Evolutionary conservation across 2,888 invertebrate species (phyloP), one percentile per base, ranked within the genome.

Genomic region (Acronicta psi): DNA sequence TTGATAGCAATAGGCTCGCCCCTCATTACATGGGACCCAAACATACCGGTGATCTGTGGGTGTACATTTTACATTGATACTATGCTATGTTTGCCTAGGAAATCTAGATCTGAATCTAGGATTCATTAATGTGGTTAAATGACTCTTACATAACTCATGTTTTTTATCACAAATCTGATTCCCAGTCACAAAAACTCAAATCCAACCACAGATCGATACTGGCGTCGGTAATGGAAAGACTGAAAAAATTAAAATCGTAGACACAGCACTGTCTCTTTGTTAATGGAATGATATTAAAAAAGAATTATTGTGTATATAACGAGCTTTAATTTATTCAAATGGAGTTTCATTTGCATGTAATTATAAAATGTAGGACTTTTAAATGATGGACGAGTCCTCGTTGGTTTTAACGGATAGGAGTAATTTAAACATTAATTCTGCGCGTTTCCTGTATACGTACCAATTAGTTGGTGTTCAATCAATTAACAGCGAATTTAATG

Each of bases 261-360:
- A 72, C 68, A 74, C 51, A 69, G 51, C 69, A 62, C 65, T 57
- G 54, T 58, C 34, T 69, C 74, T 66, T 73, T 73, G 71, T 69
- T 82, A 77, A 81, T 75, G 71, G 73, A 55, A 36, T 20, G 69
- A 73, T 80, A 74, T 76, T 75, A 78, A 79, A 82, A 77, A 78
- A 78, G 76, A 73, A 77, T 81, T 74, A 73, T 70, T 62, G 67
- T 68, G 58, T 70, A 60, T 67, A 59, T 58, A 64, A 58, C 58
- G 63, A 69, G 58, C 62, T 66, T 68, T 59, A 67, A 56, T 68
- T 38, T 71, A 68, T 68, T 70, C 56, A 62, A 59, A 55, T 52
- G 49, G 54, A 49, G 45, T 51, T 72, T 43, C 56, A 73, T 65
- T 69, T 65, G 47, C 73, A 58, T 53, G 47, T 63, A 51, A 63